A percentile compares a stretch with the other conserved stretches of the same genome.
phyloP scores from a whole-genome alignment of 1,140 invertebrate species.

The Dreissena rostriformis region DNA sequence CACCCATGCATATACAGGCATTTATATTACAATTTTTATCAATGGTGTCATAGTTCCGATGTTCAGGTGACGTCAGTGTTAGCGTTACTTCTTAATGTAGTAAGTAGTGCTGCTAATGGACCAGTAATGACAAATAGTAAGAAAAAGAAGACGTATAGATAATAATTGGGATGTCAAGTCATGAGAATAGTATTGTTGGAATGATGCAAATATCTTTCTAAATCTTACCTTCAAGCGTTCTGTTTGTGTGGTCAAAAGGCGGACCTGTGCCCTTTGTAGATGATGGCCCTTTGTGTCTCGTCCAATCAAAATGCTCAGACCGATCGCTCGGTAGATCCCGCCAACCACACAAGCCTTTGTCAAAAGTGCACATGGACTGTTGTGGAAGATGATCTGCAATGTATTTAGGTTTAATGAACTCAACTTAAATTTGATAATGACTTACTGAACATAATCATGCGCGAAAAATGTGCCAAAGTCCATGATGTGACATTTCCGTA shows the following conservation, averaged over 20 bases:
- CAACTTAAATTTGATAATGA: neutral
- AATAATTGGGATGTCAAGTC: neutral
- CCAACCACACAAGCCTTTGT: slow-evolving; percentile 43
- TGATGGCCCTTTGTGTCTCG: slow-evolving; percentile 2
- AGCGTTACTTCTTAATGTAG: neutral
- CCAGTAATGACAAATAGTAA: no score
- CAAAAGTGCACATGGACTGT: slow-evolving; percentile 30
- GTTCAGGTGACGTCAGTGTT: neutral
- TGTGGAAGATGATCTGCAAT: slow-evolving; percentile 22
- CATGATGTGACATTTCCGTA: neutral
- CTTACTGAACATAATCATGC: neutral
- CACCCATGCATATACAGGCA: no score
- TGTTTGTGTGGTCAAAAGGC: slow-evolving; percentile 19
- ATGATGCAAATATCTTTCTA: neutral
- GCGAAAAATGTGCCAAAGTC: neutral
- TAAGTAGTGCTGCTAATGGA: neutral
- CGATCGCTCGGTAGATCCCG: neutral
- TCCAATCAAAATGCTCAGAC: slow-evolving; percentile 18
- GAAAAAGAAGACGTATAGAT: neutral
- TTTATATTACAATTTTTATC: no score
- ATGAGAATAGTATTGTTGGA: neutral
- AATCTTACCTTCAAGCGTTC: slow-evolving; percentile 6
- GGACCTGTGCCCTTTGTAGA: slow-evolving; percentile 27
- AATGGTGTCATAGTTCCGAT: no score
- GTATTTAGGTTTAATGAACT: neutral